Evolutionary conservation across 2,888 invertebrate genomes (phyloP), one percentile per base, ranked within the genome.

Genomic region (Plutella xylostella): DNA sequence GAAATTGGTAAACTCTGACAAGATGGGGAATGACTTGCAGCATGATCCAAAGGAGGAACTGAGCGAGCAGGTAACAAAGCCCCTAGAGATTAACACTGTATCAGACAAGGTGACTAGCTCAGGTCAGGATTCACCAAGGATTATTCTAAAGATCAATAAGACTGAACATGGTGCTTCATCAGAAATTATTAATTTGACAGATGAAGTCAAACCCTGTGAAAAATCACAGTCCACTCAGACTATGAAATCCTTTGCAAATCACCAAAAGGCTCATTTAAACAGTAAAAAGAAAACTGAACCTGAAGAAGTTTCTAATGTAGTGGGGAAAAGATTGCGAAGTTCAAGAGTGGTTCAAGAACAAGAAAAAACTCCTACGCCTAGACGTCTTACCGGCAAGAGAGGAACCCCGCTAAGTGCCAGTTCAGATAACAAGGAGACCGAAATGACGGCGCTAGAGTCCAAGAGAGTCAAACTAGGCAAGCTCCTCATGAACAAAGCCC

Each of bases 101-200:
- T 33, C 34, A 9, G 42, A 64, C 75, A 49, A 79, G 82, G 48
- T 65, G 31, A 55, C 66, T 18, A 73, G 72, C 49, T 74, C 79
- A 43, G 82, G 78, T 37, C 83, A 83, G 67, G 84, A 84, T 58
- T 86, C 85, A 21, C 85, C 86, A 45, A 63, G 88, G 58, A 89
- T 89, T 54, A 88, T 88, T 53, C 72, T 89, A 56, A 89, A 89
- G 72, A 88, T 89, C 55, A 88, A 88, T 63, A 89, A 88, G 74
- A 85, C 86, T 57, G 86, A 85, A 56, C 79, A 82, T 62, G 85
- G 84, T 50, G 52, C 84, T 54, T 79, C 80, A 52, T 72, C 84
- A 34, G 77, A 85, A 71, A 77, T 83, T 49, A 72, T 85, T 45
- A 82, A 82, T n/a, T n/a, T n/a, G n/a, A n/a, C n/a, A n/a, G n/a